These are phyloP conservation scores for Oreochromis grahami DNA, from an alignment of 2,797 vertebrate species.

Conservation along the genomic window DNA sequence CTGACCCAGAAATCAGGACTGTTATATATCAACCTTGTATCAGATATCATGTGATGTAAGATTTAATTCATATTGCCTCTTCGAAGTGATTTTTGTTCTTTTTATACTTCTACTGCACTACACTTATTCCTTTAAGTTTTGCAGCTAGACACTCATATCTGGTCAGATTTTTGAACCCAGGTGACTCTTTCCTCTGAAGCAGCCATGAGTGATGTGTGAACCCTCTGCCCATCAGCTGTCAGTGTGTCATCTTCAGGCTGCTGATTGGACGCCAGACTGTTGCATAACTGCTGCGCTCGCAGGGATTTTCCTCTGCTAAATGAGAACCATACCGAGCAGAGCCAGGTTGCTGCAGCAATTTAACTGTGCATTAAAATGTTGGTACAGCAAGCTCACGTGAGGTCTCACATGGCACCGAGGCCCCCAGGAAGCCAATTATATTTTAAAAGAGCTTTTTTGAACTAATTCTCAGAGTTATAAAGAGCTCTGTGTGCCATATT, in stretches of 20 bases:
- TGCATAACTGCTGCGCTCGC: not conserved
- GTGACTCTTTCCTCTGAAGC: not conserved
- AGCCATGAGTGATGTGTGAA: not conserved
- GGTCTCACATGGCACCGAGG: not conserved
- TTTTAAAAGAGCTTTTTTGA: slow-evolving; percentile 15
- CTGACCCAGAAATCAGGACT: not conserved
- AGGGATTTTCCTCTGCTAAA: slow-evolving; percentile 6
- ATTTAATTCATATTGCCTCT: not conserved
- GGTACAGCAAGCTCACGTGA: not conserved
- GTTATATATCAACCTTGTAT: not conserved
- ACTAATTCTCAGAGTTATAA: not conserved
- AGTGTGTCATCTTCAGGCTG: not conserved
- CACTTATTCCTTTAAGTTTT: not conserved
- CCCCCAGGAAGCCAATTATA: not conserved
- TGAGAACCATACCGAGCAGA: not conserved
- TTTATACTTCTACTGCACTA: not conserved
- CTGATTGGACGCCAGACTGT: not conserved
- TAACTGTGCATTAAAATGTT: not conserved
- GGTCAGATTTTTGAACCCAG: not conserved
- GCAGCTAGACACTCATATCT: not conserved
- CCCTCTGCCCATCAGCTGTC: not conserved
- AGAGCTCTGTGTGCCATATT: not conserved
- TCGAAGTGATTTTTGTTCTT: not conserved
- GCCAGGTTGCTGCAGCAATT: not conserved
- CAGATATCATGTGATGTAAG: not conserved